A percentile compares a stretch with the other conserved stretches of the same genome.
Evolutionary conservation across 2,888 invertebrate genomes (phyloP).

Genomic region (Noctua pronuba): DNA sequence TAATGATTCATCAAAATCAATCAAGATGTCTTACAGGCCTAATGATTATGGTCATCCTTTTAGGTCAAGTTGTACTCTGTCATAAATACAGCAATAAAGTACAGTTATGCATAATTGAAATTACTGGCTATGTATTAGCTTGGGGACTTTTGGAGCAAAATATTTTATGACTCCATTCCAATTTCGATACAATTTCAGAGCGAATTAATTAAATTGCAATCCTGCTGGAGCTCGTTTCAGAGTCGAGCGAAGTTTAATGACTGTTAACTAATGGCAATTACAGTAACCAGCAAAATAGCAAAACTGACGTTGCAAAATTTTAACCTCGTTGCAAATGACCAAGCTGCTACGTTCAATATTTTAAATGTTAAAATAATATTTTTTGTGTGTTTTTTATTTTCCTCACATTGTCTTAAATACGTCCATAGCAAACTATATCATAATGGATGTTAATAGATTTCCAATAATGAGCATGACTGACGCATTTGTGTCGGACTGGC

Average conservation of each 20-base stretch:
- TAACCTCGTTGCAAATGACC: slow-evolving; percentile 23
- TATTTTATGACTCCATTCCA: slow-evolving; percentile 12
- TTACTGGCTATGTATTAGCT: neutral
- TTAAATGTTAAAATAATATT: slow-evolving; percentile 3
- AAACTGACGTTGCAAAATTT: slow-evolving; percentile 37
- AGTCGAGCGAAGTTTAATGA: slow-evolving; percentile 49
- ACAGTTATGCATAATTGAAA: slow-evolving; percentile 14
- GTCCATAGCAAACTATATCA: slow-evolving; percentile 21
- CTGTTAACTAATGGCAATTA: slow-evolving; percentile 50
- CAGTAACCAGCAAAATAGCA: slow-evolving; percentile 41
- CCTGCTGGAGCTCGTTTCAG: slow-evolving; percentile 35
- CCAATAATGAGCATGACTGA: slow-evolving; percentile 57
- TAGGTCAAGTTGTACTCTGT: slow-evolving; percentile 29
- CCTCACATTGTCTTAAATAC: slow-evolving; percentile 6
- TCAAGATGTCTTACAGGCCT: slow-evolving; percentile 24
- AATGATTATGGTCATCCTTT: slow-evolving; percentile 25
- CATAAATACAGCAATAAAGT: neutral
- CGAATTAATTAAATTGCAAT: slow-evolving; percentile 62
- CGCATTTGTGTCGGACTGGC: slow-evolving; percentile 45
- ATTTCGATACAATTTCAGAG: slow-evolving; percentile 44
- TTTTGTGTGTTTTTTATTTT: neutral
- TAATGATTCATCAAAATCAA: slow-evolving; percentile 47
- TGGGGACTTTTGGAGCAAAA: neutral
- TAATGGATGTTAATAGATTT: slow-evolving; percentile 54
- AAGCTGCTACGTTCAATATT: slow-evolving; percentile 9